Percentiles rank a stretch among this genome's conserved stretches.
These are phyloP conservation scores for Tautogolabrus adspersus DNA, from an alignment of 2,113 vertebrate genomes.

Conservation along the genomic window DNA sequence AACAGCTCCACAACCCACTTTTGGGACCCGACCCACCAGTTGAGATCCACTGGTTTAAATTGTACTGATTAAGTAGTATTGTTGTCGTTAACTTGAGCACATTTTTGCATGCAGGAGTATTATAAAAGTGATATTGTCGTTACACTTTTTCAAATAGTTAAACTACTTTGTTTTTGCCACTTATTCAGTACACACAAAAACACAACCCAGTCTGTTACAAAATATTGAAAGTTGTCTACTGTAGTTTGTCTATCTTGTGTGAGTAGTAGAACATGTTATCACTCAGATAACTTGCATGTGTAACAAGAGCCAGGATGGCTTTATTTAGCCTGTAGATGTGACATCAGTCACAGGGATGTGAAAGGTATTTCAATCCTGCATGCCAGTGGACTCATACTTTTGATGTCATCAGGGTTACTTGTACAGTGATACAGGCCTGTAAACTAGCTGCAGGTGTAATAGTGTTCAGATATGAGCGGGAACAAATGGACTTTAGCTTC, in stretches of 20 bases:
- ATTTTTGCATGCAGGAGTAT: background rate
- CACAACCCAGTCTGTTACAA: background rate
- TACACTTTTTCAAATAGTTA: background rate
- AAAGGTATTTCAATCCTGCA: constrained; percentile 68
- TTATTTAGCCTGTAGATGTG: constrained; percentile 70
- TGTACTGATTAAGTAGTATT: no score
- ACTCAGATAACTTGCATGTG: constrained; percentile 62
- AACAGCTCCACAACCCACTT: no score
- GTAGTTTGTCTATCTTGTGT: constrained; percentile 22
- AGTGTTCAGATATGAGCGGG: constrained; percentile 32
- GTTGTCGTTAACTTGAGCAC: no score
- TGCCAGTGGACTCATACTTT: constrained; percentile 64
- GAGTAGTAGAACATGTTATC: constrained; percentile 44
- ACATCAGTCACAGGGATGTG: constrained; percentile 74
- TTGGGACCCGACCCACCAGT: no score
- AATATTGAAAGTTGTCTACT: constrained; percentile 1
- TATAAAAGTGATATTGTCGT: no score
- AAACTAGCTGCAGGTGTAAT: constrained; percentile 47
- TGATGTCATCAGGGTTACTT: constrained; percentile 47
- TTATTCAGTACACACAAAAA: background rate
- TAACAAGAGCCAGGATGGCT: constrained; percentile 63
- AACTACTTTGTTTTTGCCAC: background rate
- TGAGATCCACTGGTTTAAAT: no score
- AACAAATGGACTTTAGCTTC: constrained; percentile 49
- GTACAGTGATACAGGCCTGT: constrained; percentile 7